Evolutionary conservation across 2,888 invertebrate species (phyloP), one percentile per base, ranked within the genome.

Genomic region (Conops quadrifasciatus): DNA sequence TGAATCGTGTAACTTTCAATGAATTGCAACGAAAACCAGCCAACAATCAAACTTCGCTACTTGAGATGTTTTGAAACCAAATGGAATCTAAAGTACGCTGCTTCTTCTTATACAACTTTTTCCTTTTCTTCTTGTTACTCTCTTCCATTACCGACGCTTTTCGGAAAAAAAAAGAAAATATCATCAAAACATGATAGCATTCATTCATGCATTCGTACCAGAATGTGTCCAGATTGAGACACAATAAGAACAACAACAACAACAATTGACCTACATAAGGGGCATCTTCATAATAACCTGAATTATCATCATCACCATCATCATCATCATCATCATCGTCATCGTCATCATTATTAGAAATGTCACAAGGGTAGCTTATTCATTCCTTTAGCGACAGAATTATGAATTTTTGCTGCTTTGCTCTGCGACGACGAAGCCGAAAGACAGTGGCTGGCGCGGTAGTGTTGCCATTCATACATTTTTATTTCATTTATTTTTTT

Each of bases 201-300:
- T 3, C 2, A 19, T 16, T n/a, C n/a, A 49, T 49, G 4, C 49
- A 72, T 73, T 72, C 51, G 60, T 71, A 49, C 2, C 1, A 63
- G 64, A 72, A 70, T 67, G 21, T 19, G 49, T 53, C 67, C 65
- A 70, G 70, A 70, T 65, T 69, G 51, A 65, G 53, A 36, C 9
- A 7, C 71, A 70, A 64, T 47, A 58, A 56, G 36, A 58, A 30
- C 19, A 68, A 47, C 21, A 36, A 36, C 16, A 66, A 36, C 36
- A 36, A 36, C 9, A 36, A 36, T 36, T 9, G 36, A 36, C 36
- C 36, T 36, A 36, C 36, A 36, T 36, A 36, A 36, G 5, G 36
- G 36, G 36, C 36, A 36, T 36, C 36, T 36, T 45, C 9, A 59
- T 30, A 30, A 47, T 51, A 47, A 49, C 59, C 26, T n/a, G 30